A percentile compares a stretch with the other conserved stretches of the same genome.
These are phyloP conservation scores for Apteryx mantelli DNA, from an alignment of 2,113 vertebrate genomes.

Conservation along the genomic window DNA sequence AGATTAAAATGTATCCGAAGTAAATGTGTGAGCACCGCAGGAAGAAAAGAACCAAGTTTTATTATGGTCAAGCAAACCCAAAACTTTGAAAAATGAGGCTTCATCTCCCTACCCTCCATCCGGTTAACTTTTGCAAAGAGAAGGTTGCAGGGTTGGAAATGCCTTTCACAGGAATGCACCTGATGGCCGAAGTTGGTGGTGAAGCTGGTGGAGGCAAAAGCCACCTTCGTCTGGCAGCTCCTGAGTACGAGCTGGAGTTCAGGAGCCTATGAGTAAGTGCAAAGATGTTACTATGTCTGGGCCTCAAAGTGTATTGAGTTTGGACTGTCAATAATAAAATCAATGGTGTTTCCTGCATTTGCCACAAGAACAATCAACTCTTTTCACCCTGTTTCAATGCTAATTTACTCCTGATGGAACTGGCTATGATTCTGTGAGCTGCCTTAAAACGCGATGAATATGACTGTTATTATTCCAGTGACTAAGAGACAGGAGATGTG, in stretches of 20 bases:
- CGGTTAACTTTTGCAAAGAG: neutral
- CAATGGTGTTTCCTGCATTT: neutral
- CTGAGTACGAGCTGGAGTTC: neutral
- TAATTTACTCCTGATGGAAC: neutral
- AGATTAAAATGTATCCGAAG: neutral
- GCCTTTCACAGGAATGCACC: neutral
- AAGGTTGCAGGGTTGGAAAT: too few relatives aligned
- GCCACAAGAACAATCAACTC: neutral
- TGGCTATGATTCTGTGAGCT: neutral
- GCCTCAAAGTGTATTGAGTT: neutral
- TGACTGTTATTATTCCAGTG: neutral
- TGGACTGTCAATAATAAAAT: neutral
- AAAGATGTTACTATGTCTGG: fast-evolving
- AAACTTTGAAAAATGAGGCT: neutral
- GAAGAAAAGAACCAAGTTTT: neutral
- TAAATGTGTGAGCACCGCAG: neutral
- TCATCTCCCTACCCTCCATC: neutral
- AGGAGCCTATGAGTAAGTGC: neutral
- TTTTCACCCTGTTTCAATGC: neutral
- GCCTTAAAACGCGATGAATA: neutral
- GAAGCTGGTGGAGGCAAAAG: neutral
- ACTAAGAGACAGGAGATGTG: neutral
- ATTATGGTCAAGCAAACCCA: neutral
- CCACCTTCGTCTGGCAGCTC: neutral
- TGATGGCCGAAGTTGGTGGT: neutral